Evolutionary conservation across 2,113 vertebrate species (phyloP), one percentile per base, ranked within the genome.

Genomic region (Lutjanus erythropterus): DNA sequence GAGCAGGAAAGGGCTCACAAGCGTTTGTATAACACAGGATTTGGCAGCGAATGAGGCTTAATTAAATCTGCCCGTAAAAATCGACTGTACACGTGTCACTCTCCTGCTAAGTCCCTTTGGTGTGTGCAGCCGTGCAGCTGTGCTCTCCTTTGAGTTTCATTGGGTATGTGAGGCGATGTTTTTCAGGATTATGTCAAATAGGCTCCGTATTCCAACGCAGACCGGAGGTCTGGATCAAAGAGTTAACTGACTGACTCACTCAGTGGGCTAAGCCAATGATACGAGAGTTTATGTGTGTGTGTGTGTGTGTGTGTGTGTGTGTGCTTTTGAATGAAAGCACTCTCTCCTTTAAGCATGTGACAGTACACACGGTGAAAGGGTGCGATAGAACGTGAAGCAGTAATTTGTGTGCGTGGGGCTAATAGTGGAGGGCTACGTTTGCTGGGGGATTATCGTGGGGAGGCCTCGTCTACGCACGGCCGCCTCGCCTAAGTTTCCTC

Each of bases 21-120:
- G 61, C 67, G 56, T 90, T 87, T 86, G 85, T 86, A 70, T 73
- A 71, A 85, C 68, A 75, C 82, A 59, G 83, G 79, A 88, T 88
- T 82, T 86, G 77, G 56, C 25, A 21, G 25, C 69, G 86, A 88
- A 90, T 88, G 67, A 83, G 68, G 68, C 75, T 91, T 91, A 90
- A 92, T 93, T 92, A 91, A 92, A 90, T 92, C 89, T 85, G 81
- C 77, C 74, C 23, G 35, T 88, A 76, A 88, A 86, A 81, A 87
- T 78, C 52, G n/a, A 88, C 78, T 77, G 83, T 87, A 87, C 86
- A 88, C 61, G 56, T 88, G 86, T 90, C 84, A 85, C 81, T 91
- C 82, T 81, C 64, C 58, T 58, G 66, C 66, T 81, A 85, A 84
- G 88, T 87, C 89, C 73, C 74, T 82, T 84, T 74, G 73, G 68